Conservation (phyloP, 2,888 invertebrate genomes). For the Scaptomyza caliginosa region DNA sequence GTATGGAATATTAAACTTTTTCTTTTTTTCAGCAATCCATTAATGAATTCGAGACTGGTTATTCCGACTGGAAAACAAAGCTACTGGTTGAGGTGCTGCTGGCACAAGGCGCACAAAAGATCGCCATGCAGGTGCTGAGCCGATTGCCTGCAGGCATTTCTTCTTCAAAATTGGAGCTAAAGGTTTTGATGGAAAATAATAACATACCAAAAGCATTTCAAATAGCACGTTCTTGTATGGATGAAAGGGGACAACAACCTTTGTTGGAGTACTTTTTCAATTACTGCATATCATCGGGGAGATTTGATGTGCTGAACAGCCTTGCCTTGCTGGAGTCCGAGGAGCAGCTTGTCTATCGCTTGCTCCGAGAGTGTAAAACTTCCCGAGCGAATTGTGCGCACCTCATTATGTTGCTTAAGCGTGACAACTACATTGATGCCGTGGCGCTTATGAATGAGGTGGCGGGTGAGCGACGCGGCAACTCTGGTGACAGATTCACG, state of each 20-base stretch:
- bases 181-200: conserved; percentile 81
- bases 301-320: conserved; percentile 79
- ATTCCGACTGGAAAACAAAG: conserved; percentile 81
- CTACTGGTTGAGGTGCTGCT: conserved; percentile 80
- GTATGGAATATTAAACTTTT: not conserved
- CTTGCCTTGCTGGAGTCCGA: conserved; percentile 80
- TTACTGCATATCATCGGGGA: conserved; percentile 70
- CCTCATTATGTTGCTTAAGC: conserved; percentile 81
- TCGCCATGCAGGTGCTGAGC: conserved; percentile 77
- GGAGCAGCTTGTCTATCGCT: conserved; percentile 76
- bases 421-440: conserved; percentile 83
- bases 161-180: conserved; percentile 69
- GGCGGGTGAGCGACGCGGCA: conserved; percentile 51
- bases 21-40: conserved; percentile 15
- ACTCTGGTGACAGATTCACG: conserved; percentile 50
- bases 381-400: conserved; percentile 78
- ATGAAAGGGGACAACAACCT: conserved; percentile 63
- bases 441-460: conserved; percentile 81
- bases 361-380: conserved; percentile 73
- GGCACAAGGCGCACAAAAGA: conserved; percentile 62
- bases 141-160: conserved; percentile 73
- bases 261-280: conserved; percentile 80
- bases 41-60: conserved; percentile 10
- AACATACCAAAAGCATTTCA: conserved; percentile 82
- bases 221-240: conserved; percentile 77